phyloP scores from a whole-genome alignment of 2,888 invertebrate species.

The Dicyrtomina minuta region DNA sequence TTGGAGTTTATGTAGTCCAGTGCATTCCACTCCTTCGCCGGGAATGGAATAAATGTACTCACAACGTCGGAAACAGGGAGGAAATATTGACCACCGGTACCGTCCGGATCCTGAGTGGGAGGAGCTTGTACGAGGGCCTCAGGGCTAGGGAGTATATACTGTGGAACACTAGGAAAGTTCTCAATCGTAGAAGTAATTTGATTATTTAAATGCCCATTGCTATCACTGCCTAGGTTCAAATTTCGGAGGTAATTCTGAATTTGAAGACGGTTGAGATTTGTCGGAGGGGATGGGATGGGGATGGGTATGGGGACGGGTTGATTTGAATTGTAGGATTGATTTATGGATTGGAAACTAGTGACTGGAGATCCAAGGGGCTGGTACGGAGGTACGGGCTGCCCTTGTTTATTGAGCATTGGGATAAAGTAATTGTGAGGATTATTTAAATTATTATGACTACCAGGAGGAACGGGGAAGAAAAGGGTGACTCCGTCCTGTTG shows the following conservation, averaged over 20 bases:
- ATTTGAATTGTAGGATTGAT: background rate
- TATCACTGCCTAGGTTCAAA: too few relatives aligned
- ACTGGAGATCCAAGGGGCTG: background rate
- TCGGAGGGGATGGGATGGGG: background rate
- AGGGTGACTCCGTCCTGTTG: conserved; percentile 15
- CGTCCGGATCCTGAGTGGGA: background rate
- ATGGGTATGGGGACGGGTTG: background rate
- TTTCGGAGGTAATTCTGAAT: too few relatives aligned
- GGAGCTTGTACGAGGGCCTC: background rate
- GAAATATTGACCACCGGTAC: background rate
- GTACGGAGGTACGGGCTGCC: too few relatives aligned
- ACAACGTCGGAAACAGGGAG: conserved; percentile 23
- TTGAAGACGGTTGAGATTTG: background rate
- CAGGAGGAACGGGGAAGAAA: conserved; percentile 23
- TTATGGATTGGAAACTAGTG: too few relatives aligned
- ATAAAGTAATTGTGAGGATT: conserved; percentile 7
- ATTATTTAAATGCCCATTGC: too few relatives aligned
- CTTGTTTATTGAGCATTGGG: background rate
- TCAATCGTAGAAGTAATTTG: background rate
- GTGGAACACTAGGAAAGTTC: background rate
- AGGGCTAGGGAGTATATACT: background rate
- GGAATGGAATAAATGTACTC: conserved; percentile 27
- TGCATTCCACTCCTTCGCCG: conserved; percentile 30
- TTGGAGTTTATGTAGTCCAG: conserved; percentile 26
- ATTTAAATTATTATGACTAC: background rate